Evolutionary conservation across 2,888 invertebrate genomes (phyloP).

Genomic region (Gryllus longicercus): DNA sequence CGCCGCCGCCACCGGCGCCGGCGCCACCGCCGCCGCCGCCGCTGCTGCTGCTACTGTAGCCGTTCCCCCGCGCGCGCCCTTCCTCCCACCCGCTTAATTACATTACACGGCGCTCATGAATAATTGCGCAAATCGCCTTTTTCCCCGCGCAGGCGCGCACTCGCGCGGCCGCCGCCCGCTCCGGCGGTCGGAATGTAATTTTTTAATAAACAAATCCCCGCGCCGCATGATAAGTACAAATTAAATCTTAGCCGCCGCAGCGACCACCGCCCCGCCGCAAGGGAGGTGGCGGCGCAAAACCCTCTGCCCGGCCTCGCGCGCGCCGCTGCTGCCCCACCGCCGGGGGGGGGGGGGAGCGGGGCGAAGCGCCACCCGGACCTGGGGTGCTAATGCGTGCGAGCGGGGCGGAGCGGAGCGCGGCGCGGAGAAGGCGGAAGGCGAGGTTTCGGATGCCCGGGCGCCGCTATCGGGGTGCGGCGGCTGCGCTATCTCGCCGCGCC

Average conservation of each 20-base stretch:
- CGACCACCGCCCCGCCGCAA: neutral
- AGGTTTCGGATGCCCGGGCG: neutral
- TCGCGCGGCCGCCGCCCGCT: neutral
- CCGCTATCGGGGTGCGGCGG: neutral
- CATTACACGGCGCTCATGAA: constrained; percentile 5
- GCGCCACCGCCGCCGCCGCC: neutral
- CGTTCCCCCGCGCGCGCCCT: neutral
- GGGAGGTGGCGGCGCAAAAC: neutral
- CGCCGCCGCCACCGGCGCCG: neutral
- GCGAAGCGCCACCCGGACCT: too few relatives aligned
- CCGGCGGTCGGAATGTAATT: neutral
- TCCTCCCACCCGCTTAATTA: neutral
- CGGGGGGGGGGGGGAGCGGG: too few relatives aligned
- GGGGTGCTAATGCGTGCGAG: neutral
- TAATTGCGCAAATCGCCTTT: constrained; percentile 17
- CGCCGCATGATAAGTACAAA: constrained; percentile 1
- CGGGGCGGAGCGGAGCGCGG: neutral
- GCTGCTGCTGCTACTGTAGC: neutral
- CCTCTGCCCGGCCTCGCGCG: too few relatives aligned
- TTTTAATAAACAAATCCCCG: constrained; percentile 17
- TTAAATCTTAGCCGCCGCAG: constrained; percentile 17
- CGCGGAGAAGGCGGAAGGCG: neutral
- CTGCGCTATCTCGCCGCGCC: neutral
- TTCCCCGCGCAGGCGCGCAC: neutral
- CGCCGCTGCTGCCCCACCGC: too few relatives aligned